Evolutionary conservation across 2,113 vertebrate species (phyloP).

Genomic region (Odobenus rosmarus): DNA sequence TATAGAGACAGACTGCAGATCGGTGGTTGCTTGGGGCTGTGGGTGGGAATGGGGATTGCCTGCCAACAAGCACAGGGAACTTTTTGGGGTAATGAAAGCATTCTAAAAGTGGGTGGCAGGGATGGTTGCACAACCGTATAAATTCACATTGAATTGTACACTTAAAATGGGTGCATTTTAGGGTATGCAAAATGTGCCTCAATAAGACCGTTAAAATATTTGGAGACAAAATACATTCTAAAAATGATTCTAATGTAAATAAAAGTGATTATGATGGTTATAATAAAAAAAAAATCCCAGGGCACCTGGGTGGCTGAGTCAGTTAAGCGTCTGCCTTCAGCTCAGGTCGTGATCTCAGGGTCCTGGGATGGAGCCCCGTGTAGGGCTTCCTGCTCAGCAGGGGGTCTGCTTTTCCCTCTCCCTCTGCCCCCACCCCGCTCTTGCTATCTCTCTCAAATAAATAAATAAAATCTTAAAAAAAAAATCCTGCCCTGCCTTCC

Average conservation of each 20-base stretch:
- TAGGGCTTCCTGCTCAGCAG: not conserved
- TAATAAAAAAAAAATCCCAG: too few relatives aligned
- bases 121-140: not conserved
- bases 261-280: not conserved
- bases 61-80: not conserved
- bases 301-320: not conserved
- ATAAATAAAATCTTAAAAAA: not conserved
- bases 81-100: not conserved
- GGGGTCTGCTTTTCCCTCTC: not conserved
- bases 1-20: not conserved
- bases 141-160: fast-evolving
- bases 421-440: not conserved
- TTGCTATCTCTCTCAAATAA: not conserved
- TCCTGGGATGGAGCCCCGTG: not conserved
- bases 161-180: not conserved
- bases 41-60: not conserved
- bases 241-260: not conserved
- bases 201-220: not conserved
- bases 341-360: not conserved
- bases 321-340: not conserved
- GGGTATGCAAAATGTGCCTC: not conserved
- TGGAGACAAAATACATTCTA: not conserved
- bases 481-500: not conserved
- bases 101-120: not conserved
- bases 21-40: not conserved